A percentile compares a stretch with the other conserved stretches of the same genome.
Conservation (phyloP, 2,888 invertebrate species). For the Chesias legatella region DNA sequence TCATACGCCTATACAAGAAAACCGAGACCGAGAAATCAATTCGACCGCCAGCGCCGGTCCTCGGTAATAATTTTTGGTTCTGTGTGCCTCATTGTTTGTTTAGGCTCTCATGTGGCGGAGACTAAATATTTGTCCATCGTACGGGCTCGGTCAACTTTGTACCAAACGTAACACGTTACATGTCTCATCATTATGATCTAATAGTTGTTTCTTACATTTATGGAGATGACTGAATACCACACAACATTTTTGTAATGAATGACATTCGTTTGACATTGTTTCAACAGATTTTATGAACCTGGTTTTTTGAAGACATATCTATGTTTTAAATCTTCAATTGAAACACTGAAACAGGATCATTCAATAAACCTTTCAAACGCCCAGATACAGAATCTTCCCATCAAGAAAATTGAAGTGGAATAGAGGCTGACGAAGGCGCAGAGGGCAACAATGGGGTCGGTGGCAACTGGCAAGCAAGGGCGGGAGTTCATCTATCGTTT, state of each 20-base stretch:
- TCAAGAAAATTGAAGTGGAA: slow-evolving; percentile 6
- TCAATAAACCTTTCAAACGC: slow-evolving; percentile 5
- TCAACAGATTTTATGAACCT: no score
- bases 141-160: background rate
- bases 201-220: no score
- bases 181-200: no score
- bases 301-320: no score
- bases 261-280: no score
- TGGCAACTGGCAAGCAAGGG: slow-evolving; percentile 38
- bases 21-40: slow-evolving; percentile 4
- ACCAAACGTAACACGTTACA: no score
- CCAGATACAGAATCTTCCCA: background rate
- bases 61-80: slow-evolving; percentile 3
- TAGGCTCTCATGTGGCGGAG: slow-evolving; percentile 19
- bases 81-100: slow-evolving; percentile 19
- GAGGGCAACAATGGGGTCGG: slow-evolving; percentile 34
- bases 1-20: no score
- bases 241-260: no score
- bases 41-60: background rate
- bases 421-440: slow-evolving; percentile 1
- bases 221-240: no score
- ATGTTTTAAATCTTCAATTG: background rate
- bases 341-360: background rate
- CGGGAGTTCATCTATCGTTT: slow-evolving; percentile 64
- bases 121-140: slow-evolving; percentile 22